A percentile compares a stretch with the other conserved stretches of the same genome.
phyloP scores from a whole-genome alignment of 1,140 invertebrate species.

The Linepithema humile region DNA sequence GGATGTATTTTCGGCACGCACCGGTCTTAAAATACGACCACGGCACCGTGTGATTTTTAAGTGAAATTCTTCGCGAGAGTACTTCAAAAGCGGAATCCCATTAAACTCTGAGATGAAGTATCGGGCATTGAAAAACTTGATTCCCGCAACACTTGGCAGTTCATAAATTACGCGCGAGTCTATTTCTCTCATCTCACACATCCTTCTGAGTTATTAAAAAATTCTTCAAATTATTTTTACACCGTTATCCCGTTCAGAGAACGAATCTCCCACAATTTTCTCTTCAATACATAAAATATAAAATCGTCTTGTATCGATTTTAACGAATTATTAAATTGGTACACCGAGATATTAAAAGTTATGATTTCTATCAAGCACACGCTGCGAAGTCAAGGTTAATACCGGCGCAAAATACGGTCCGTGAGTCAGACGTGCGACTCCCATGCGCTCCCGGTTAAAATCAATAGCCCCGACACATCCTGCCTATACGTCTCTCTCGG shows the following conservation, averaged over 20 bases:
- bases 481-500: background rate
- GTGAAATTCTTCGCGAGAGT: conserved; percentile 44
- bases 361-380: too few relatives aligned
- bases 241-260: background rate
- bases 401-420: background rate
- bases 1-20: conserved; percentile 65
- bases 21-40: conserved; percentile 55
- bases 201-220: background rate
- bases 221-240: background rate
- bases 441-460: conserved; percentile 60
- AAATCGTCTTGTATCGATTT: too few relatives aligned
- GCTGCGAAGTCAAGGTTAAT: background rate
- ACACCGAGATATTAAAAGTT: too few relatives aligned
- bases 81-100: background rate
- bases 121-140: background rate
- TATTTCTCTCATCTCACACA: background rate
- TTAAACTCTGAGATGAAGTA: conserved; percentile 1
- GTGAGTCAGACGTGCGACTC: conserved; percentile 17
- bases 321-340: too few relatives aligned
- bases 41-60: conserved; percentile 48
- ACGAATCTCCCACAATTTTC: too few relatives aligned
- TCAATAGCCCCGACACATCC: conserved; percentile 51
- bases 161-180: background rate
- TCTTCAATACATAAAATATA: too few relatives aligned
- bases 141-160: background rate